These are phyloP conservation scores for Acromyrmex charruanus DNA, from an alignment of 1,140 invertebrate species.

Conservation along the genomic window DNA sequence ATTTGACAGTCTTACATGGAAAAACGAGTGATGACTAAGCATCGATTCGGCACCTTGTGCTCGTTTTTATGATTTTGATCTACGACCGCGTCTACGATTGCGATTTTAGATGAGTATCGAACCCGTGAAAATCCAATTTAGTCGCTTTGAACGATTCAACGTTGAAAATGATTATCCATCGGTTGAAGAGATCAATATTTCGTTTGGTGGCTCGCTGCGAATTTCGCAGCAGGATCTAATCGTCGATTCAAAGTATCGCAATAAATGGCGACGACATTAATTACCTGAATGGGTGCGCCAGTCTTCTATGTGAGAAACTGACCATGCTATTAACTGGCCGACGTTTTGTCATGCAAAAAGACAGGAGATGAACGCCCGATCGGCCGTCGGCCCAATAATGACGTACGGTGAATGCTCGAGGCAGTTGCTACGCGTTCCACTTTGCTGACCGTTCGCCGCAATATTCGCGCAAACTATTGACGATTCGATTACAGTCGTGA, in stretches of 20 bases:
- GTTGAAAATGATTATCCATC: background rate
- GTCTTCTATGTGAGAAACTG: conserved; percentile 31
- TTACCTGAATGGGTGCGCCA: conserved; percentile 19
- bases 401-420: conserved; percentile 24
- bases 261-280: conserved; percentile 54
- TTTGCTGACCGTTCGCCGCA: conserved; percentile 20
- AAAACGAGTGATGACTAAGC: conserved; percentile 9
- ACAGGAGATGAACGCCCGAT: conserved; percentile 20
- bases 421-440: conserved; percentile 49
- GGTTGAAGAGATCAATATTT: conserved; percentile 32
- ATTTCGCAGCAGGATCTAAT: conserved; percentile 50
- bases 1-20: background rate
- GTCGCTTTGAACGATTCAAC: background rate
- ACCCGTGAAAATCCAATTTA: conserved; percentile 21
- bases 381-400: conserved; percentile 38
- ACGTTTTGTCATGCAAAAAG: conserved; percentile 16
- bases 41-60: background rate
- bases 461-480: conserved; percentile 6
- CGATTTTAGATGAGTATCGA: background rate
- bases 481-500: conserved; percentile 47
- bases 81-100: background rate
- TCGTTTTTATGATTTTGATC: conserved; percentile 29
- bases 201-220: conserved; percentile 12
- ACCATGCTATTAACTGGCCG: conserved; percentile 23
- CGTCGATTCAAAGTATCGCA: conserved; percentile 46